phyloP scores from a whole-genome alignment of 1,140 invertebrate species.

The Catajapyx aquilonaris region DNA sequence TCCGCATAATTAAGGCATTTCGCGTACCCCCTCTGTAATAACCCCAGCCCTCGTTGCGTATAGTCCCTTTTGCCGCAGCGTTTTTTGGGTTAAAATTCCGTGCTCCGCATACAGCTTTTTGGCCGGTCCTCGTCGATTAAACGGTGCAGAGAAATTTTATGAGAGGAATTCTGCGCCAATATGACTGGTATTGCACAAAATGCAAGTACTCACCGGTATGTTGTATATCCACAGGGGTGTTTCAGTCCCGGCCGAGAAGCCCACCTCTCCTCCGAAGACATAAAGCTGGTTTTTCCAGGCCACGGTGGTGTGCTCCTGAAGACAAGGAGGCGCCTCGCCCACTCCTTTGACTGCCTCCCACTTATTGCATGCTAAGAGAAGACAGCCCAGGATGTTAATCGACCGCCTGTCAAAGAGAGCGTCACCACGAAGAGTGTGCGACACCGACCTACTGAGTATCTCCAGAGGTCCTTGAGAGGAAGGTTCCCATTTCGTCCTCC shows the following conservation, averaged over 20 bases:
- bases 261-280: slow-evolving; percentile 73
- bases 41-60: too few relatives aligned
- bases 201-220: slow-evolving; percentile 48
- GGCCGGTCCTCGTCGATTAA: too few relatives aligned
- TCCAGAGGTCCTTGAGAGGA: slow-evolving; percentile 66
- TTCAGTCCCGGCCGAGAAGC: slow-evolving; percentile 52
- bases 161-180: too few relatives aligned
- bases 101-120: too few relatives aligned
- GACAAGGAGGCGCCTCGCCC: slow-evolving; percentile 47
- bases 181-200: too few relatives aligned
- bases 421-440: neutral
- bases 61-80: too few relatives aligned
- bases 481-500: slow-evolving; percentile 63
- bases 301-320: slow-evolving; percentile 68
- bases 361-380: slow-evolving; percentile 39
- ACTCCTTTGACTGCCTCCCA: slow-evolving; percentile 45
- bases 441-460: slow-evolving; percentile 52
- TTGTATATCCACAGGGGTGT: slow-evolving; percentile 76
- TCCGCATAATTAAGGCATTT: too few relatives aligned
- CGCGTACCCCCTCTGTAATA: too few relatives aligned
- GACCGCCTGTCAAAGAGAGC: too few relatives aligned
- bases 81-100: too few relatives aligned
- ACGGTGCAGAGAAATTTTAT: too few relatives aligned
- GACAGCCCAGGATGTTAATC: too few relatives aligned
- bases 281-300: slow-evolving; percentile 52